Conservation (phyloP, 2,888 invertebrate species). For the Gibbula magus region DNA sequence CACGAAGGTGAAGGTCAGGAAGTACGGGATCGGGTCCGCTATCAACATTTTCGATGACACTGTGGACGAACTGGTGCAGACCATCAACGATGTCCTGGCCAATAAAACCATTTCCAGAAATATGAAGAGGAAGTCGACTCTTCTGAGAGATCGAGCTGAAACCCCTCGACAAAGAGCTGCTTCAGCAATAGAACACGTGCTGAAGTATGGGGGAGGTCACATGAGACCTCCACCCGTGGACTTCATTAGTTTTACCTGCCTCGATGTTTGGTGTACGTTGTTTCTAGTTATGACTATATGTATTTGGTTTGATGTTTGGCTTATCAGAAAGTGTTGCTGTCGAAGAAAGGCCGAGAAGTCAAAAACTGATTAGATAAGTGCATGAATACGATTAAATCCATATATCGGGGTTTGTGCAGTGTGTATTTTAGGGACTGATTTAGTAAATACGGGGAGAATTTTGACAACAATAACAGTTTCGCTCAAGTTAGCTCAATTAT, state of each 20-base stretch:
- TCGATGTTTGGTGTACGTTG: conserved; percentile 30
- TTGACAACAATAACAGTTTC: too few species aligned
- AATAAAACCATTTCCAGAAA: conserved; percentile 33
- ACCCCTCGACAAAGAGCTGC: conserved; percentile 47
- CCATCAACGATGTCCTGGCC: conserved; percentile 35
- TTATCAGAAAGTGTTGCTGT: neutral
- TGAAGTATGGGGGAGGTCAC: conserved; percentile 53
- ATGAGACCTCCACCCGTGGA: conserved; percentile 41
- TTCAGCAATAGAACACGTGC: conserved; percentile 57
- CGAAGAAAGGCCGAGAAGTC: neutral
- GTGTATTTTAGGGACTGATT: too few species aligned
- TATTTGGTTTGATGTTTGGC: neutral
- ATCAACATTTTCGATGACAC: conserved; percentile 36
- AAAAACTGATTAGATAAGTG: neutral
- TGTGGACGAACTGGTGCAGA: conserved; percentile 34
- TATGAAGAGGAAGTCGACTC: conserved; percentile 43
- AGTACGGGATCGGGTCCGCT: conserved; percentile 34
- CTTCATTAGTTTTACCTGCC: conserved; percentile 26
- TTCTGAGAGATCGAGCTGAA: conserved; percentile 40
- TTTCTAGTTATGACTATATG: neutral
- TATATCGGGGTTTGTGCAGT: too few species aligned
- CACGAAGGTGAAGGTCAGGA: conserved; percentile 37
- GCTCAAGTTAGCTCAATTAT: too few species aligned
- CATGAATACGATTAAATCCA: too few species aligned
- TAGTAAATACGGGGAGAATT: too few species aligned